phyloP scores from a whole-genome alignment of 2,113 vertebrate genomes.

The Limanda limanda region DNA sequence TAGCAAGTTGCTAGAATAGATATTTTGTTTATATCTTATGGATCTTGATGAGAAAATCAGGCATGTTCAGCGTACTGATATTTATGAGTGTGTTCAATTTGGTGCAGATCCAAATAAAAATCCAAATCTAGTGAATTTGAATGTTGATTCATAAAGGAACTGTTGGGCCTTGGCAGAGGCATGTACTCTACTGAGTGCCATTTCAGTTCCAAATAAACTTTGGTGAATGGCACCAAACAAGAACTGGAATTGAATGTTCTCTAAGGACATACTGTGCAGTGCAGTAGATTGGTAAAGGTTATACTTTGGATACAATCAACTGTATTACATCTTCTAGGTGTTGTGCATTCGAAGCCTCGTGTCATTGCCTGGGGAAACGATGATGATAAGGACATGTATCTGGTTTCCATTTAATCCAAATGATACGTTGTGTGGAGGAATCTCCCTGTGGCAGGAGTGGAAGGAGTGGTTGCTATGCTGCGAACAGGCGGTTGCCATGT shows the following conservation, averaged over 20 bases:
- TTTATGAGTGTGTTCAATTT: too few species aligned
- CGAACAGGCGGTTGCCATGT: constrained; percentile 70
- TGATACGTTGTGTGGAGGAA: constrained; percentile 53
- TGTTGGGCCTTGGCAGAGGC: neutral
- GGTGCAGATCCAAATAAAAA: too few species aligned
- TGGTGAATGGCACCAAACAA: too few species aligned
- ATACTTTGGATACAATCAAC: neutral
- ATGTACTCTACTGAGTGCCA: neutral
- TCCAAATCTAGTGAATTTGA: too few species aligned
- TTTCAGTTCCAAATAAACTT: too few species aligned
- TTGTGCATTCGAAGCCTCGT: neutral
- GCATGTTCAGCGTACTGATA: too few species aligned
- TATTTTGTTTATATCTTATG: too few species aligned
- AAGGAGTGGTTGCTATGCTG: constrained; percentile 58
- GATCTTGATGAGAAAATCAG: too few species aligned
- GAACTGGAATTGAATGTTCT: too few species aligned
- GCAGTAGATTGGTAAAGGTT: neutral
- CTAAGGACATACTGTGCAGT: too few species aligned
- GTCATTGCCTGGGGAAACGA: constrained; percentile 6
- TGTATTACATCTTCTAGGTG: neutral
- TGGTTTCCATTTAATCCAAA: constrained; percentile 52
- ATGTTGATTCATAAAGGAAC: neutral
- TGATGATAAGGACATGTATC: constrained; percentile 35
- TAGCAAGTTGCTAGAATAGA: too few species aligned
- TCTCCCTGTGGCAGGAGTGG: constrained; percentile 41